A percentile compares a stretch with the other conserved stretches of the same genome.
These are phyloP conservation scores for Nicator chloris DNA, from an alignment of 2,113 vertebrate species.

Conservation along the genomic window DNA sequence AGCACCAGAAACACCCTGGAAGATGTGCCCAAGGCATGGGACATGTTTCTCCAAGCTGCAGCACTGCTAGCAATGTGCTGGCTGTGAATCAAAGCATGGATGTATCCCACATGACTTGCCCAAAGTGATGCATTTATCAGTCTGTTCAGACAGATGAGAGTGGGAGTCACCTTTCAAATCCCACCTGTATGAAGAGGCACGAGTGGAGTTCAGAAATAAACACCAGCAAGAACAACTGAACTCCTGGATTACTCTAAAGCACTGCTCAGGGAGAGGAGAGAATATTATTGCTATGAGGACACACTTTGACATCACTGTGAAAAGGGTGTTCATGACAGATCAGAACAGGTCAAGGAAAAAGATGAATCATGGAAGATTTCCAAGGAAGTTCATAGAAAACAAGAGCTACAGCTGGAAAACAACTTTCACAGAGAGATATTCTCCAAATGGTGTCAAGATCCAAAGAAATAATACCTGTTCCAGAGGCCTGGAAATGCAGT, in stretches of 20 bases:
- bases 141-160: background rate
- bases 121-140: background rate
- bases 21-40: background rate
- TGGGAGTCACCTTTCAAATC: background rate
- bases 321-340: background rate
- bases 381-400: background rate
- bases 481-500: background rate
- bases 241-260: background rate
- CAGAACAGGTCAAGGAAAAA: background rate
- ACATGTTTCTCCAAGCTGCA: background rate
- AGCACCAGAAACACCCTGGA: background rate
- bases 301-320: background rate
- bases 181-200: background rate
- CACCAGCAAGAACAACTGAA: background rate
- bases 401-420: background rate
- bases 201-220: background rate
- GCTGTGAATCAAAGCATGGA: background rate
- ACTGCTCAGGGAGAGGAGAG: background rate
- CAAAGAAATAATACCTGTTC: background rate
- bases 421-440: background rate
- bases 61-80: background rate
- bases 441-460: background rate
- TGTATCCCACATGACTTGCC: background rate
- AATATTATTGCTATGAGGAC: background rate
- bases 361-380: background rate